Evolutionary conservation across 2,888 invertebrate species (phyloP).

Genomic region (Caenorhabditis panamensis): DNA sequence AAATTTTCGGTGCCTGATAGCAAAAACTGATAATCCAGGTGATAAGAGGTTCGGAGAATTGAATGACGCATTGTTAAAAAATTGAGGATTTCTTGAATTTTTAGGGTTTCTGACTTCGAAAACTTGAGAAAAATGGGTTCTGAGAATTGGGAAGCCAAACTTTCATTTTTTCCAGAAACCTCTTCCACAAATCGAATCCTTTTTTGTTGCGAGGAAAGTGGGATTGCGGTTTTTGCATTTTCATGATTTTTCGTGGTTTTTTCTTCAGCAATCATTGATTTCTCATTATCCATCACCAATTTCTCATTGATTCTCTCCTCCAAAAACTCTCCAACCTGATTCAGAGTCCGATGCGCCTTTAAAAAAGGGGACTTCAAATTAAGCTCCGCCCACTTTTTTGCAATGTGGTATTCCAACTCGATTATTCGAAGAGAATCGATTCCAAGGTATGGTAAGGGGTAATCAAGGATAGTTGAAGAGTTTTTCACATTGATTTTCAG

Average conservation of each 20-base stretch:
- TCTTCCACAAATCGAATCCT: conserved; percentile 40
- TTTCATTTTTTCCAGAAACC: neutral
- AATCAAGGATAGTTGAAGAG: neutral
- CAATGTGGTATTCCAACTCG: conserved; percentile 45
- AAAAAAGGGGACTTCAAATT: conserved; percentile 21
- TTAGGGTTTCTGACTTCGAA: neutral
- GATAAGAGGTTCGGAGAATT: conserved; percentile 37
- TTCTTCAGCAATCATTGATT: neutral
- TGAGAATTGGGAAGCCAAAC: conserved; percentile 32
- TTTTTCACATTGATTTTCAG: neutral
- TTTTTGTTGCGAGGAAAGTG: conserved; percentile 57
- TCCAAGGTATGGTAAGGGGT: conserved; percentile 43
- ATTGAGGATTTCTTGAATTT: conserved; percentile 11
- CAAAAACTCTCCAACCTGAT: conserved; percentile 14
- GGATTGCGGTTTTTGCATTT: too few relatives aligned
- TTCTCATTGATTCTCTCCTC: neutral
- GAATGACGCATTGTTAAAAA: conserved; percentile 22
- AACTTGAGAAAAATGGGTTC: conserved; percentile 29
- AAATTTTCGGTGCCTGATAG: conserved; percentile 50
- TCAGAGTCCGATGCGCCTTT: conserved; percentile 12
- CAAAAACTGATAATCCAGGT: conserved; percentile 33
- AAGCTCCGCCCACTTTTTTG: conserved; percentile 2
- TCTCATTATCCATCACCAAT: neutral
- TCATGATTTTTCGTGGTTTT: conserved; percentile 1
- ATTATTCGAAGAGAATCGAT: conserved; percentile 52